Conservation (phyloP, 2,888 invertebrate species). For the Myathropa florea region DNA sequence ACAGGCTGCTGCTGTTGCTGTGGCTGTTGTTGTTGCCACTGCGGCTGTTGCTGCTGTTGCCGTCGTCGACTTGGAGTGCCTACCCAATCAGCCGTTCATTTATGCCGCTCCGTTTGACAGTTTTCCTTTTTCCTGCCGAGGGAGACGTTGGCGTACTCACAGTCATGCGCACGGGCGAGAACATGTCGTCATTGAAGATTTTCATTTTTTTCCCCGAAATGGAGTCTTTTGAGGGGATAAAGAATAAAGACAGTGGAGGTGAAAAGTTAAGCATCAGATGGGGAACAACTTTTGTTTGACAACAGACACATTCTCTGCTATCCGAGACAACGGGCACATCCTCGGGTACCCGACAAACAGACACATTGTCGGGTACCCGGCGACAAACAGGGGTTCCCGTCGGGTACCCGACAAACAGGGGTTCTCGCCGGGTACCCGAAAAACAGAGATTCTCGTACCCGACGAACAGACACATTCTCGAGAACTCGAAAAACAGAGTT, state of each 20-base stretch:
- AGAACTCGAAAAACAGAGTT: no score
- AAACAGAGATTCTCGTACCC: no score
- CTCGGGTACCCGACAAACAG: no score
- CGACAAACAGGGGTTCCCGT: no score
- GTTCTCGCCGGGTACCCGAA: no score
- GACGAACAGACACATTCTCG: no score
- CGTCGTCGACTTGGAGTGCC: conserved; percentile 31
- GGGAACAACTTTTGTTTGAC: neutral
- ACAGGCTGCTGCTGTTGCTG: conserved; percentile 35
- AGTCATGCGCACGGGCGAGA: conserved; percentile 1
- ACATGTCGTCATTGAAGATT: neutral
- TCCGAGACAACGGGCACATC: no score
- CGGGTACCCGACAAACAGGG: no score
- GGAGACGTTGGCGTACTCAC: conserved; percentile 2
- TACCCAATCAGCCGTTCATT: conserved; percentile 62
- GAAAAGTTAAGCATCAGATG: neutral
- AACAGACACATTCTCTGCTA: no score
- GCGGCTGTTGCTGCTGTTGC: neutral
- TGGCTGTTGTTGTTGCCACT: neutral
- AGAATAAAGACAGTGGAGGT: conserved; percentile 18
- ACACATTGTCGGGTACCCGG: no score
- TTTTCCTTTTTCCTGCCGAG: conserved; percentile 55
- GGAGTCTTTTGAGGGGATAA: conserved; percentile 41
- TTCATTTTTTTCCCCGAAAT: conserved; percentile 17
- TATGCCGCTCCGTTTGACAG: conserved; percentile 60